Evolutionary conservation across 2,797 vertebrate genomes (phyloP), one percentile per base, ranked within the genome.

Genomic region (Sebastolobus alascanus): DNA sequence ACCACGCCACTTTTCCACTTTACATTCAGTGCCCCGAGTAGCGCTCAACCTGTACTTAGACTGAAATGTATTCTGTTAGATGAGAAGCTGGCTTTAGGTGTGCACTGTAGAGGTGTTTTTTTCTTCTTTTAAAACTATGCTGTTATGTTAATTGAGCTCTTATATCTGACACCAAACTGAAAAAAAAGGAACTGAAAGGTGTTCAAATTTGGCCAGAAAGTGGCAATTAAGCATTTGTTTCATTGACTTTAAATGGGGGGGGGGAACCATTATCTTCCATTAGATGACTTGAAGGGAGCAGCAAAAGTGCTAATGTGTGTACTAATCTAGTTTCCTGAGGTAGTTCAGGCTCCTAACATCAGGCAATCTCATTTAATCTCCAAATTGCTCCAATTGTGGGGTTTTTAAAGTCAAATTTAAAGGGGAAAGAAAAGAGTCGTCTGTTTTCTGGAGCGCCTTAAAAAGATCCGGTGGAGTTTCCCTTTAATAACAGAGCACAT

Each of bases 401-500:
- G 63, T 87, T 84, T 87, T 84, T 56, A 67, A 84, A 73, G 78
- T 77, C 2, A 77, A 72, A 89, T 60, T 82, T 77, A 77, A 86
- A 87, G 80, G 70, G 79, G 73, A 52, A 80, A 85, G 70, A 87
- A 87, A 84, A 75, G 73, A 75, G 43, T 40, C 5, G 10, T 75
- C 54, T 80, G 37, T 82, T 77, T 84, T 80, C 68, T 83, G 65
- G 35, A 81, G 14, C 22, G 20, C 1, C 72, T 79, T 74, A 80
- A 50, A 38, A 73, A 84, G 79, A 84, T 90, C 91, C 89, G 86
- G 90, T 61, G 89, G 92, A 91, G 82, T 93, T 93, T 87, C 89
- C 92, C 91, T 87, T 35, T 90, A 87, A 90, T 92, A 79, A 92
- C 83, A 85, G 82, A 82, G 84, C 25, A 25, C 64, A 58, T 8